Evolutionary conservation across 2,888 invertebrate species (phyloP).

Genomic region (Lutraria lutraria): DNA sequence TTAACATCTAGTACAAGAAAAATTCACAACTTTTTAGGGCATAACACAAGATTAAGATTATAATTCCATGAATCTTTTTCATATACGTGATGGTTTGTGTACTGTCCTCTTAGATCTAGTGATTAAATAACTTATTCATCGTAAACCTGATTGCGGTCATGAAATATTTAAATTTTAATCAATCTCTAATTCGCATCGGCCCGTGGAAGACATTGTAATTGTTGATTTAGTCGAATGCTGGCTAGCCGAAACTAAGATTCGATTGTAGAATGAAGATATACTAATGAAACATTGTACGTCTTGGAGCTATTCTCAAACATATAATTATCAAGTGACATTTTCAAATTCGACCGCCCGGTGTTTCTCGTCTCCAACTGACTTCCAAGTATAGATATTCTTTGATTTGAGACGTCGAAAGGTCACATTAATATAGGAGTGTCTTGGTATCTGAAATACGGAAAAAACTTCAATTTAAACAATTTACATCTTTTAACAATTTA

Average conservation of each 20-base stretch:
- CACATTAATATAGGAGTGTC: too few relatives aligned
- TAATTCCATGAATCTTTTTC: constrained; percentile 1
- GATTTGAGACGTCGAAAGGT: too few relatives aligned
- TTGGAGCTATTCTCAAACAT: background rate
- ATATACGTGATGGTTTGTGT: background rate
- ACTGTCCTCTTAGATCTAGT: background rate
- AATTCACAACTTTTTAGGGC: too few relatives aligned
- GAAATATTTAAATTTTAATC: constrained; percentile 26
- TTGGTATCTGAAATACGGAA: too few relatives aligned
- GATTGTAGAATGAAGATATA: background rate
- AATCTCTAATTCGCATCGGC: background rate
- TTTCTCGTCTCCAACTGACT: background rate
- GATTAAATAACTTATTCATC: constrained; percentile 25
- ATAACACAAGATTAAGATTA: too few relatives aligned
- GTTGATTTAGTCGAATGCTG: constrained; percentile 10
- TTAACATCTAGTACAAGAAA: too few relatives aligned
- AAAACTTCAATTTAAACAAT: too few relatives aligned
- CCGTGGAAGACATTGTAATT: background rate
- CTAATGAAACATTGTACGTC: background rate
- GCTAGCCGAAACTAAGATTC: background rate
- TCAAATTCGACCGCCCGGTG: background rate
- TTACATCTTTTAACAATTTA: too few relatives aligned
- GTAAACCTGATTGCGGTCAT: constrained; percentile 23
- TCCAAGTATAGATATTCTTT: too few relatives aligned
- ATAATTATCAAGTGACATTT: background rate